These are phyloP conservation scores for Thecophora atra DNA, from an alignment of 2,888 invertebrate genomes.

Conservation along the genomic window DNA sequence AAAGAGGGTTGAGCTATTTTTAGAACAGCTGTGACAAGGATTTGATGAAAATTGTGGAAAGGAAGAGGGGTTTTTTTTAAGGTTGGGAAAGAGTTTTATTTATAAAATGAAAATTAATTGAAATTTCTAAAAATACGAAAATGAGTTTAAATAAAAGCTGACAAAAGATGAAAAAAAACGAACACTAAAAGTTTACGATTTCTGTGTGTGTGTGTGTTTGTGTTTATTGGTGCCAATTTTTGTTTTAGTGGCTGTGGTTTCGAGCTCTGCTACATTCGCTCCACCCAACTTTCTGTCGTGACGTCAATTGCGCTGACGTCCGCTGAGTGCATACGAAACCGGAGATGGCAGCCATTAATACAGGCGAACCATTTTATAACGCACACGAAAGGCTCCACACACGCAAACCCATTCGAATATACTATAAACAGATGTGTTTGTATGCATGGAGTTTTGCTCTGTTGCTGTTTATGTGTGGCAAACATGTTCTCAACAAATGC, in stretches of 20 bases:
- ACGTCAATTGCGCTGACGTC: conserved; percentile 20
- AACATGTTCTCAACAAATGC: conserved; percentile 34
- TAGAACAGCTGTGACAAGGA: too few species aligned
- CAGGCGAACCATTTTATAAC: conserved; percentile 8
- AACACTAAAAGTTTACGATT: neutral
- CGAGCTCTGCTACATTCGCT: neutral
- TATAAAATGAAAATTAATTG: neutral
- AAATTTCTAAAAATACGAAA: neutral
- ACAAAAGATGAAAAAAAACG: too few species aligned
- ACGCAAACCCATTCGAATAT: neutral
- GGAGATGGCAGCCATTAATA: conserved; percentile 19
- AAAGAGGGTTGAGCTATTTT: too few species aligned
- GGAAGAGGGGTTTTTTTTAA: too few species aligned
- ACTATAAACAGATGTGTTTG: neutral
- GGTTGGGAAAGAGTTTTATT: too few species aligned
- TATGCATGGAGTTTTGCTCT: neutral
- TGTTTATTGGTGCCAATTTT: neutral
- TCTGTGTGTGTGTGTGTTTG: neutral
- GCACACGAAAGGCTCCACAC: neutral
- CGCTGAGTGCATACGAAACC: conserved; percentile 7
- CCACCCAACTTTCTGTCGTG: neutral
- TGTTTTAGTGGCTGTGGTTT: neutral
- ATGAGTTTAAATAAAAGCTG: too few species aligned
- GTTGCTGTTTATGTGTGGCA: conserved; percentile 19
- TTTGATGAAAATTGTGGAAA: neutral